Evolutionary conservation across 2,113 vertebrate genomes (phyloP), one percentile per base, ranked within the genome.

Genomic region (Pseudonaja textilis): DNA sequence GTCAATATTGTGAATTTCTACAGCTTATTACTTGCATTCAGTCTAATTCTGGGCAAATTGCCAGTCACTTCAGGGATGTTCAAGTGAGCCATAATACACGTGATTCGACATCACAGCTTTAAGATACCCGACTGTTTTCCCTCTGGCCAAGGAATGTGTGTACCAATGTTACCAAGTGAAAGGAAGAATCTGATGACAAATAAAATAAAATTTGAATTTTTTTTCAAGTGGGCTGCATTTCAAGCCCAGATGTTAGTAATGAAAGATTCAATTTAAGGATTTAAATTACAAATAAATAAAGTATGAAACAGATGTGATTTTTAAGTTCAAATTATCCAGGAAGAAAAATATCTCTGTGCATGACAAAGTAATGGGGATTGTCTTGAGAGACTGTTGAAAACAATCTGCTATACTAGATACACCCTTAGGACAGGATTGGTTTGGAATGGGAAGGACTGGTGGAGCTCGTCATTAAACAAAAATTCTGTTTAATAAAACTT

Each of bases 401-500:
- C 98, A 98, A 98, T 98, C 98, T 98, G 98, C 98, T 98, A 95
- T 98, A 97, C 97, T 97, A 98, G 97, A 98, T 97, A 98, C 97
- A 98, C 98, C 98, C 98, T 98, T 96, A 98, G 98, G 98, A 98
- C 97, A 98, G 97, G 97, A 98, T 98, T 98, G 98, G 97, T 97
- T 98, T 98, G 97, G 97, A 97, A 98, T 97, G 97, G 97, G 98
- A 97, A 98, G 97, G 98, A 98, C 98, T 98, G 98, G 98, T 98
- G 97, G 98, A 98, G 98, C 98, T 98, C 98, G 98, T 98, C 98
- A 98, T 98, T 98, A 98, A 98, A 98, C 98, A 98, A 98, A 98
- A 98, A 98, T 98, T 98, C 98, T 98, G 98, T 98, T 98, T 98
- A 98, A 98, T 98, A 98, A 98, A 98, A 98, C 98, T 98, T 98